Conservation (phyloP, 2,797 vertebrate species). For the Alosa sapidissima region DNA sequence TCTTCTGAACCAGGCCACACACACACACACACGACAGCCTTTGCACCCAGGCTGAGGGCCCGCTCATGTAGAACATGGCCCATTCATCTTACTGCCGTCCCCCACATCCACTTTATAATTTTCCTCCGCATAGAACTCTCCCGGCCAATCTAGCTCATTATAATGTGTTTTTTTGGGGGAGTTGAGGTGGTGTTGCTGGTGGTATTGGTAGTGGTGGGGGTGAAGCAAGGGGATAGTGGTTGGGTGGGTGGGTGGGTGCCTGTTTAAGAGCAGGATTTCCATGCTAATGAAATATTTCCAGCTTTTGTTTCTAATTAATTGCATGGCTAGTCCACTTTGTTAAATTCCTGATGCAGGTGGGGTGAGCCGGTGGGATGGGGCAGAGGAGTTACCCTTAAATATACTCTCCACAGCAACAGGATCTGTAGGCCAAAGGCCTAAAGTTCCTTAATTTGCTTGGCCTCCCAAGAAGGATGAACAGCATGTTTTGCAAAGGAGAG, state of each 20-base stretch:
- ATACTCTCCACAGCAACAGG: background rate
- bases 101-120: constrained; percentile 63
- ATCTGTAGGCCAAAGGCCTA: background rate
- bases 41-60: background rate
- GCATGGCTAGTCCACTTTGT: constrained; percentile 72
- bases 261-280: constrained; percentile 58
- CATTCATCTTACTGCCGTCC: constrained; percentile 65
- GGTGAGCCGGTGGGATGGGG: constrained; percentile 53
- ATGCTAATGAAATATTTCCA: constrained; percentile 77
- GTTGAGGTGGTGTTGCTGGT: background rate
- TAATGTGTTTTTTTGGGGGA: constrained; percentile 57
- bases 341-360: constrained; percentile 46
- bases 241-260: constrained; percentile 30
- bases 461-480: background rate
- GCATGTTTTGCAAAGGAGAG: background rate
- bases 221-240: background rate
- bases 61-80: constrained; percentile 55
- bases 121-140: constrained; percentile 64
- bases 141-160: constrained; percentile 68
- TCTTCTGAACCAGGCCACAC: background rate
- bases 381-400: constrained; percentile 26
- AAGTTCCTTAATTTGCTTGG: background rate
- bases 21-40: background rate
- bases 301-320: constrained; percentile 82
- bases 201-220: too few species aligned